These are phyloP conservation scores for Rallus crepitans DNA, from an alignment of 2,797 vertebrate genomes.

Conservation along the genomic window DNA sequence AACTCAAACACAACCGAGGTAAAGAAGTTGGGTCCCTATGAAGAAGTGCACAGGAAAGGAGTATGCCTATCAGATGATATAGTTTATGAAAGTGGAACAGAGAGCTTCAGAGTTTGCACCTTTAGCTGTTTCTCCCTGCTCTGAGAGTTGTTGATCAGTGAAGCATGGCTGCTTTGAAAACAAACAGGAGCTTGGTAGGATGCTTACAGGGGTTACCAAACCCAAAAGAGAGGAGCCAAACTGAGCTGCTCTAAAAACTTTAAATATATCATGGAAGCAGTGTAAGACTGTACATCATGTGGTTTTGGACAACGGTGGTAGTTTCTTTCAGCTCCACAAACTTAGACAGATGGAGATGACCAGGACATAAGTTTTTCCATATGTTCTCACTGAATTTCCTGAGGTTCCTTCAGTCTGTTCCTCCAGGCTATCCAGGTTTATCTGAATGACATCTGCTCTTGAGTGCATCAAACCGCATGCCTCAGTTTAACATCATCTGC, in stretches of 20 bases:
- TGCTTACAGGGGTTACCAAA: neutral
- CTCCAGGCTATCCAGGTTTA: neutral
- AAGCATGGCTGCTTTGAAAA: neutral
- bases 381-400: neutral
- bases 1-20: neutral
- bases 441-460: neutral
- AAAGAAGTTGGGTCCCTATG: neutral
- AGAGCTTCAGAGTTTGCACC: neutral
- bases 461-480: neutral
- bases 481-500: neutral
- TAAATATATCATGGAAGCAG: neutral
- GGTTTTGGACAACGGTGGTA: neutral
- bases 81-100: neutral
- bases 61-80: fast-evolving
- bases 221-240: neutral
- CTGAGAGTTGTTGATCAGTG: neutral
- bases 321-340: neutral
- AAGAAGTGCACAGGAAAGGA: neutral
- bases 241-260: neutral
- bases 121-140: neutral
- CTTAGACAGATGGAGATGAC: neutral
- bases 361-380: neutral
- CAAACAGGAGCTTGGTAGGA: neutral
- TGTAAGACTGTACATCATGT: neutral
- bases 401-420: neutral